phyloP scores from a whole-genome alignment of 2,797 vertebrate genomes.

The Pangasius macronema region DNA sequence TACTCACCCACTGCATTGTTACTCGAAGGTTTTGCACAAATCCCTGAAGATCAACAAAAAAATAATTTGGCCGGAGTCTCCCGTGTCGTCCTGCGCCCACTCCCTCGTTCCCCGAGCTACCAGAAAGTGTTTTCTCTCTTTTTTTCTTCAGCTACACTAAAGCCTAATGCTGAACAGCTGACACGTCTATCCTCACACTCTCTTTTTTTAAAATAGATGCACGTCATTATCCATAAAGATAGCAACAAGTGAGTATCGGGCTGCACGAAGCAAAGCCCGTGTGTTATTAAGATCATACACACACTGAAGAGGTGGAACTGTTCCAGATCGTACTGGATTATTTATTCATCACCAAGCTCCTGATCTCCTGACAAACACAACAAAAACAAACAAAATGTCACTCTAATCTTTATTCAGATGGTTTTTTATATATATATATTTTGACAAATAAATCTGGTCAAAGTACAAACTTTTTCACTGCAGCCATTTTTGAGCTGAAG shows the following conservation, averaged over 20 bases:
- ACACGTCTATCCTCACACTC: slow-evolving; percentile 76
- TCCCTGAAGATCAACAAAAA: slow-evolving; percentile 59
- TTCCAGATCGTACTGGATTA: not conserved
- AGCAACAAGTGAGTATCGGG: slow-evolving; percentile 62
- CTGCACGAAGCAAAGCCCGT: slow-evolving; percentile 51
- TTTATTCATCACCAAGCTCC: not conserved
- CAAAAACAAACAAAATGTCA: not conserved
- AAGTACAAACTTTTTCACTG: not conserved
- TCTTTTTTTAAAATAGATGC: slow-evolving; percentile 79
- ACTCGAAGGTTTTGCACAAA: slow-evolving; percentile 57
- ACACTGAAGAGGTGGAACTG: not conserved
- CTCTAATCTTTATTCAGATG: not conserved
- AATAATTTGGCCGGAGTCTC: slow-evolving; percentile 58
- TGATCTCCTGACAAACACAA: not conserved
- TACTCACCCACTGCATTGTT: slow-evolving; percentile 61
- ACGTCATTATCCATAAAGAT: slow-evolving; percentile 74
- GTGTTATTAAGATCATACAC: not conserved
- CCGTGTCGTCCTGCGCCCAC: slow-evolving; percentile 48
- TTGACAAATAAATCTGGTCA: not conserved
- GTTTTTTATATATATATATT: not conserved
- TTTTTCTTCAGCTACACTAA: slow-evolving; percentile 60
- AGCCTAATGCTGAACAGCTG: slow-evolving; percentile 78
- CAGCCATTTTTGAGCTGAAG: not conserved
- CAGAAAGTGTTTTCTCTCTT: slow-evolving; percentile 56
- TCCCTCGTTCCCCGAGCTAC: slow-evolving; percentile 58